phyloP scores from a whole-genome alignment of 1,140 invertebrate species.

The Argopecten irradians region DNA sequence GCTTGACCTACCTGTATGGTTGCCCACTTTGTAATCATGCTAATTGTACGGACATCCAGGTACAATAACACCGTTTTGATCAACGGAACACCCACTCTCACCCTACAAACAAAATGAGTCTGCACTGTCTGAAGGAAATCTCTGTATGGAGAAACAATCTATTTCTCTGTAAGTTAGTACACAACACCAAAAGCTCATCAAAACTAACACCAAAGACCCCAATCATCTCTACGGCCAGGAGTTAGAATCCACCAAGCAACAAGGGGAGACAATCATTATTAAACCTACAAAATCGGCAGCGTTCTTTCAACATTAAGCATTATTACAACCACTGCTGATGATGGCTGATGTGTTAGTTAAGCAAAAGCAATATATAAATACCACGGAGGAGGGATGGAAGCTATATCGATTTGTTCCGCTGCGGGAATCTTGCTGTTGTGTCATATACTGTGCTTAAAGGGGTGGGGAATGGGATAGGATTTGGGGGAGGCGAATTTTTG shows the following conservation, averaged over 20 bases:
- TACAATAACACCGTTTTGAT: constrained; percentile 1
- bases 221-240: neutral
- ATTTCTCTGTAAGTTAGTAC: neutral
- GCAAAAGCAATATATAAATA: neutral
- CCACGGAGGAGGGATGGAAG: no score
- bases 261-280: neutral
- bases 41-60: neutral
- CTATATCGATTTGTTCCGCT: no score
- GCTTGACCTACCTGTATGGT: neutral
- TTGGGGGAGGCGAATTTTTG: no score
- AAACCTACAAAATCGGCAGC: neutral
- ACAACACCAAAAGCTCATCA: neutral
- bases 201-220: neutral
- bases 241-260: neutral
- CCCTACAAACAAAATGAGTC: neutral
- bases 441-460: no score
- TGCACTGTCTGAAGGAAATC: neutral
- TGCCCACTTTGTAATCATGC: neutral
- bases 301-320: neutral
- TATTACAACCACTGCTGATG: neutral
- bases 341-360: neutral
- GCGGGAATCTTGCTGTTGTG: no score
- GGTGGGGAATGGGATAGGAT: no score
- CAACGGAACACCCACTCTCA: neutral
- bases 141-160: neutral